A percentile compares a stretch with the other conserved stretches of the same genome.
Conservation (phyloP, 2,113 vertebrate species). For the Alaudala cheleensis region DNA sequence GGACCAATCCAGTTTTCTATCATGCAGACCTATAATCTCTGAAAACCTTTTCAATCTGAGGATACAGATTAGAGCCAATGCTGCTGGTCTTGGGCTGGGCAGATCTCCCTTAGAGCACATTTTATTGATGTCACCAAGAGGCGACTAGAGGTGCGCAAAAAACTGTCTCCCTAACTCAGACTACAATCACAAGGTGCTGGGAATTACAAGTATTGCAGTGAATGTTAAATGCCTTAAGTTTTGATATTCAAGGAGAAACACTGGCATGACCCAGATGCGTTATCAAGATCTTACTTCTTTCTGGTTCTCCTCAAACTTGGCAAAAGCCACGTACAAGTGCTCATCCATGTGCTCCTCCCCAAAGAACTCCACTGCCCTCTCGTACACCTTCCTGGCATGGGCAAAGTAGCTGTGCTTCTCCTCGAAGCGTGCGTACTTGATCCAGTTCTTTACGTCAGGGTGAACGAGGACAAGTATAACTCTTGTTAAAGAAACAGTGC, state of each 20-base stretch:
- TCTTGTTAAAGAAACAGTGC: conserved; percentile 72
- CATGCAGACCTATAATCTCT: background rate
- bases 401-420: conserved; percentile 93
- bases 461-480: conserved; percentile 90
- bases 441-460: conserved; percentile 98
- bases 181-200: background rate
- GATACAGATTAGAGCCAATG: background rate
- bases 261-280: background rate
- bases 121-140: background rate
- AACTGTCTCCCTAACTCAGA: background rate
- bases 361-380: conserved; percentile 93
- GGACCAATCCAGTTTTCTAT: background rate
- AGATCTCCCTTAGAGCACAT: background rate
- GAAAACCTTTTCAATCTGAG: background rate
- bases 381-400: conserved; percentile 89
- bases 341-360: conserved; percentile 93
- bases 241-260: background rate
- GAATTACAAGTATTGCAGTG: background rate
- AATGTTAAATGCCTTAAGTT: background rate
- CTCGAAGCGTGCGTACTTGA: conserved; percentile 96
- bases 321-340: conserved; percentile 93
- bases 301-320: conserved; percentile 94
- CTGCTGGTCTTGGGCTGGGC: background rate
- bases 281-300: conserved; percentile 82
- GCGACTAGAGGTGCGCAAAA: background rate